Percentiles rank a stretch among this genome's conserved stretches.
phyloP scores from a whole-genome alignment of 2,113 vertebrate species.

The Hirundichthys speculiger region DNA sequence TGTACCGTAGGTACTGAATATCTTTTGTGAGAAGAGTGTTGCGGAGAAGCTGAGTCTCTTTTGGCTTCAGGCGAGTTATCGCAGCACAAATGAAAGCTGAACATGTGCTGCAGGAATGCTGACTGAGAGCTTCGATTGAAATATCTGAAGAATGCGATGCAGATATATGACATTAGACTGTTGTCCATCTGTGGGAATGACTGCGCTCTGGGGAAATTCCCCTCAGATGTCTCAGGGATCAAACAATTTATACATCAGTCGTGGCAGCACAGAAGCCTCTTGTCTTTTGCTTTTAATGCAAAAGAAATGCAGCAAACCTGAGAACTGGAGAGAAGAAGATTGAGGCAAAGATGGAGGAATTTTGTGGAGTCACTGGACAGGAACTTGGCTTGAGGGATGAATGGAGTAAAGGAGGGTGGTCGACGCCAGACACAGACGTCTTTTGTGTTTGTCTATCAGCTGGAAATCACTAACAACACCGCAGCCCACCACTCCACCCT shows the following conservation, averaged over 20 bases:
- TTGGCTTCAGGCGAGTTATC: background rate
- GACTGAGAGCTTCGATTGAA: background rate
- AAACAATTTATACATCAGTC: background rate
- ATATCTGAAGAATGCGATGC: background rate
- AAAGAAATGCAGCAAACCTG: background rate
- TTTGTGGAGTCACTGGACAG: constrained; percentile 24
- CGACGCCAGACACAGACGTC: constrained; percentile 53
- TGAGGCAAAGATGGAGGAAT: constrained; percentile 14
- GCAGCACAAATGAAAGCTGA: background rate
- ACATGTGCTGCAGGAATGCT: constrained; percentile 1
- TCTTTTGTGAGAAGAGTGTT: too few relatives aligned
- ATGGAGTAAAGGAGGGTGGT: constrained; percentile 39
- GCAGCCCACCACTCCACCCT: constrained; percentile 25
- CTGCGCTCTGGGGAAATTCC: constrained; percentile 15
- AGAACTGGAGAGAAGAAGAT: background rate
- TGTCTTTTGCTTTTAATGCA: constrained; percentile 1
- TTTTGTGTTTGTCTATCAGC: constrained; percentile 74
- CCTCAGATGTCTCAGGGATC: background rate
- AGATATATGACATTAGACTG: background rate
- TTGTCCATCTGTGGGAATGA: background rate
- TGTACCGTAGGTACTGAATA: too few relatives aligned
- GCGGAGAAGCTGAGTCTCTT: background rate
- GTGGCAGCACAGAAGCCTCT: constrained; percentile 17
- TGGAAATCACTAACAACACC: constrained; percentile 70
- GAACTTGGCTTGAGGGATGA: constrained; percentile 38